Evolutionary conservation across 2,797 vertebrate genomes (phyloP).

Genomic region (Liasis olivaceus): DNA sequence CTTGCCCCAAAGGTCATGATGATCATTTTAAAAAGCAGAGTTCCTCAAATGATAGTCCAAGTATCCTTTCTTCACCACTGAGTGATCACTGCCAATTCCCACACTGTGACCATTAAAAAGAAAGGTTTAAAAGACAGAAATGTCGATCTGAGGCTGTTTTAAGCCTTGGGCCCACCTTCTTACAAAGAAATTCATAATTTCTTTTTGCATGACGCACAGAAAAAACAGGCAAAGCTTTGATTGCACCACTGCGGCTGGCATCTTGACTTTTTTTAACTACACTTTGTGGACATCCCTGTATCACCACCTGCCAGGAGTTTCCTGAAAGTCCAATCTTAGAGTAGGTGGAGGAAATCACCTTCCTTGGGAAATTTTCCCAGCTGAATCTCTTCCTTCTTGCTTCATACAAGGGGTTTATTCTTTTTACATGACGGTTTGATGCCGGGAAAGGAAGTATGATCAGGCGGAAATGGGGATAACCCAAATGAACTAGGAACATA

Average conservation of each 20-base stretch:
- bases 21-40: background rate
- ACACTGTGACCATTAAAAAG: background rate
- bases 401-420: background rate
- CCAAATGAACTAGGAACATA: background rate
- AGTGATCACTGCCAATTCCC: background rate
- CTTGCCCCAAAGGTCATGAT: background rate
- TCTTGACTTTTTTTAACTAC: background rate
- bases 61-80: background rate
- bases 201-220: background rate
- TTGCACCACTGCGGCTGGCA: background rate
- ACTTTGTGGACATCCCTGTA: background rate
- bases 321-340: background rate
- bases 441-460: background rate
- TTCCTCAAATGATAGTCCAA: background rate
- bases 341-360: background rate
- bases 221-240: background rate
- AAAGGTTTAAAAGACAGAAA: background rate
- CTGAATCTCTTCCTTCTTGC: background rate
- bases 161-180: background rate
- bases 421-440: background rate
- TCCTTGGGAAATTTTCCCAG: too few relatives aligned
- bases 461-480: background rate
- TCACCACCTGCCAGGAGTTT: background rate
- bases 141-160: background rate
- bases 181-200: background rate